Evolutionary conservation across 1,140 invertebrate genomes (phyloP).

Genomic region (Drosophila miranda): DNA sequence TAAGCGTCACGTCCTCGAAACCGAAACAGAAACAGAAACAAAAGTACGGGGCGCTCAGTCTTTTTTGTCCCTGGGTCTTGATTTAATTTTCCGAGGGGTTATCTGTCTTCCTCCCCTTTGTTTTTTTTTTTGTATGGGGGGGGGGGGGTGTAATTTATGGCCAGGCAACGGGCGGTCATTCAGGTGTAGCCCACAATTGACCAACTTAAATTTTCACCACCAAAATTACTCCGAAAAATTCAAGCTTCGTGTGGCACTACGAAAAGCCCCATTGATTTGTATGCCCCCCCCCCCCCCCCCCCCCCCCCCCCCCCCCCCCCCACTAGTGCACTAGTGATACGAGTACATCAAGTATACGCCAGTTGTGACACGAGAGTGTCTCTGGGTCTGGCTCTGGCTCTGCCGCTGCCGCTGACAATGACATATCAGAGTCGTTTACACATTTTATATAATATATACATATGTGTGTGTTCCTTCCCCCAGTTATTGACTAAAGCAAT

Average conservation of each 20-base stretch:
- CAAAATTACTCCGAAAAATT: constrained; percentile 30
- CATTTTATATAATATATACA: constrained; percentile 33
- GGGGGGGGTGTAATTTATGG: constrained; percentile 57
- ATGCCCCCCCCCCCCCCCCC: constrained; percentile 17
- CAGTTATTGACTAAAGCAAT: constrained; percentile 48
- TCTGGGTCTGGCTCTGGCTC: constrained; percentile 45
- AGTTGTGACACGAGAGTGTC: constrained; percentile 26
- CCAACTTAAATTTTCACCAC: constrained; percentile 35
- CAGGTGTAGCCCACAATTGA: constrained; percentile 39
- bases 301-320: constrained; percentile 30
- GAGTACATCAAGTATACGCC: constrained; percentile 50
- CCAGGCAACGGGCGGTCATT: constrained; percentile 54
- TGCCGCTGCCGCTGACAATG: constrained; percentile 71
- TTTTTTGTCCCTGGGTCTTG: constrained; percentile 45
- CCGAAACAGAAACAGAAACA: neutral
- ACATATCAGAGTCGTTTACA: constrained; percentile 74
- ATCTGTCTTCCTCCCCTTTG: constrained; percentile 16
- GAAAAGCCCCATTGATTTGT: constrained; percentile 61
- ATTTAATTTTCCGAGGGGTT: constrained; percentile 58
- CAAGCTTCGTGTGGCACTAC: constrained; percentile 32
- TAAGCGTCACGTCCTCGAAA: constrained; percentile 21
- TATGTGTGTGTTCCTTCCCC: constrained; percentile 20
- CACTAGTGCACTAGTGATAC: neutral
- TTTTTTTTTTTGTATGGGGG: neutral
- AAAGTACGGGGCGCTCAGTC: constrained; percentile 28